Conservation (phyloP, 2,888 invertebrate genomes). For the Netelia melanura region DNA sequence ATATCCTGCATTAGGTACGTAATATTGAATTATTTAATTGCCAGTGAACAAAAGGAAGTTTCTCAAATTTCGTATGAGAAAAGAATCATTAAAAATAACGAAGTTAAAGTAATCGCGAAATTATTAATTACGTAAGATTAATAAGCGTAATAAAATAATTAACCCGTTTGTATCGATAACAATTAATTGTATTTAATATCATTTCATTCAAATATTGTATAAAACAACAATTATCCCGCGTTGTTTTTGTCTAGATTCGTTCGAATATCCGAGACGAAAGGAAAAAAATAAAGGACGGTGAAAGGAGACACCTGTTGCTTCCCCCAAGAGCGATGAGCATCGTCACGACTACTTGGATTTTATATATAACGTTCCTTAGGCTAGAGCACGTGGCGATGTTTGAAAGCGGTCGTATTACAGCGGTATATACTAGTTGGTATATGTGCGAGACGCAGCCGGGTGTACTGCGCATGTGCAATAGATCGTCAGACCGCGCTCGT, state of each 20-base stretch:
- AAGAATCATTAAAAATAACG: no score
- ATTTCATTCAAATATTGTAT: neutral
- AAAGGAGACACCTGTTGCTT: slow-evolving; percentile 64
- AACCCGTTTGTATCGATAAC: no score
- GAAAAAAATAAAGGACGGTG: slow-evolving; percentile 34
- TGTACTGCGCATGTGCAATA: slow-evolving; percentile 71
- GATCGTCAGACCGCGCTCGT: slow-evolving; percentile 46
- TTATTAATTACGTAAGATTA: no score
- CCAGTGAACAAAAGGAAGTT: no score
- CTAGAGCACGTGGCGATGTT: slow-evolving; percentile 77
- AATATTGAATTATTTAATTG: no score
- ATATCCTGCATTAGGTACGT: no score
- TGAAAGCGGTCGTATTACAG: slow-evolving; percentile 70
- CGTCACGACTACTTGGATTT: slow-evolving; percentile 1
- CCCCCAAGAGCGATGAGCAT: neutral
- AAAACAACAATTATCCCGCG: neutral
- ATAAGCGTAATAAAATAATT: no score
- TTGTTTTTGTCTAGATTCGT: slow-evolving; percentile 9
- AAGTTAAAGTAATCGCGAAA: no score
- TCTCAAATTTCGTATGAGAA: no score
- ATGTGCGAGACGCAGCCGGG: slow-evolving; percentile 33
- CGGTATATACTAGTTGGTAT: slow-evolving; percentile 1
- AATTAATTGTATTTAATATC: slow-evolving; percentile 57
- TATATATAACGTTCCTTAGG: slow-evolving; percentile 23
- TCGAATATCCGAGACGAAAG: slow-evolving; percentile 33